Evolutionary conservation across 2,113 vertebrate species (phyloP), one percentile per base, ranked within the genome.

Genomic region (Bos javanicus): DNA sequence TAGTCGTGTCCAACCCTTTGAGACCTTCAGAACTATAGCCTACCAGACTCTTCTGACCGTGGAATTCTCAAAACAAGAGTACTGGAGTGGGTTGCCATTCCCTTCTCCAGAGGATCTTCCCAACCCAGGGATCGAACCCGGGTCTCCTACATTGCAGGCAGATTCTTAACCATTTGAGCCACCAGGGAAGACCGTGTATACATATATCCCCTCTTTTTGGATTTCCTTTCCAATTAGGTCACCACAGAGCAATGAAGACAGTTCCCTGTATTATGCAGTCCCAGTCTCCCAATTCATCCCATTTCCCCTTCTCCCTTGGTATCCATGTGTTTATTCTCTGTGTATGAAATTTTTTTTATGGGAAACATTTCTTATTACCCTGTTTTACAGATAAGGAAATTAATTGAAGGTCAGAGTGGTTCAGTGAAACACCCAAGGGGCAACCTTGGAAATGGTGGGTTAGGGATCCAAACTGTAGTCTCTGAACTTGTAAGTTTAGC

Each of bases 361-460:
- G 14, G 74, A 46, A 43, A 82, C 4, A 2, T 19, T 71, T 82
- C 87, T 59, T 88, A 93, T 80, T 52, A 84, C 56, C 57, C 10
- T 76, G 17, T 84, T 67, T 78, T 52, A 60, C 46, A 91, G 57
- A 88, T 84, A 30, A 87, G 54, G 85, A 87, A 87, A 76, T 59
- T 46, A 94, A 76, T 28, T 52, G 50, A 62, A 52, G 74, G 23
- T 94, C 57, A 43, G 56, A 87, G 59, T 36, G 19, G 60, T 90
- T 94, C 88, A 50, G 33, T 33, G 62, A 83, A 33, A 81, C 17
- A 15, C 23, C 43, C 80, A 5, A 36, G 39, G 36, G 59, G 59
- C 60, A 62, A 5, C 33, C 48, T 92, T 17, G 23, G 50, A 62
- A 93, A 60, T 14, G 19, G 9, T 11, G 3, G n/a, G 52, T 78